A percentile compares a stretch with the other conserved stretches of the same genome.
phyloP scores from a whole-genome alignment of 2,113 vertebrate species.

The Thunnus thynnus region DNA sequence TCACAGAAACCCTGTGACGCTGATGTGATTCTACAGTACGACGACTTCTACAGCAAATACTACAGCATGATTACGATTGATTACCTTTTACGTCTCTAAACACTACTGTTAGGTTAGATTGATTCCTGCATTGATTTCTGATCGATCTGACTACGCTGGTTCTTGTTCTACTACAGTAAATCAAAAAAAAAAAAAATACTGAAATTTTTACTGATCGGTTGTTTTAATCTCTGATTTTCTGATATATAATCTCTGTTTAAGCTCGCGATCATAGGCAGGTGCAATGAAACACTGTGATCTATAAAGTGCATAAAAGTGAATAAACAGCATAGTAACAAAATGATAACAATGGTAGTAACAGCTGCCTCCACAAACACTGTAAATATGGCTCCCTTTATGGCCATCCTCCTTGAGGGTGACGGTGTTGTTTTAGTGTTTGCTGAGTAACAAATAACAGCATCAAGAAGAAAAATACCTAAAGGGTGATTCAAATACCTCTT shows the following conservation, averaged over 20 bases:
- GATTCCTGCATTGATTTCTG: slow-evolving; percentile 15
- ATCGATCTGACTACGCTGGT: slow-evolving; percentile 9
- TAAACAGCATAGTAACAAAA: slow-evolving; percentile 47
- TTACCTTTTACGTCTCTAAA: slow-evolving; percentile 21
- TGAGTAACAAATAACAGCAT: slow-evolving; percentile 50
- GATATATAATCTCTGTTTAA: slow-evolving; percentile 19
- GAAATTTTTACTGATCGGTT: neutral
- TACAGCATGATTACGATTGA: slow-evolving; percentile 24
- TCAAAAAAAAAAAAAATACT: neutral
- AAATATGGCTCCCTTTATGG: slow-evolving; percentile 53
- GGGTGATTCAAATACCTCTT: slow-evolving; percentile 53
- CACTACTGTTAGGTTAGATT: slow-evolving; percentile 5
- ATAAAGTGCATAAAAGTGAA: slow-evolving; percentile 77
- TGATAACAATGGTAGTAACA: slow-evolving; percentile 6
- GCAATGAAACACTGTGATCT: slow-evolving; percentile 52
- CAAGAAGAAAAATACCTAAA: slow-evolving; percentile 62
- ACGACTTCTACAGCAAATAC: slow-evolving; percentile 44
- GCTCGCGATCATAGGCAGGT: slow-evolving; percentile 16
- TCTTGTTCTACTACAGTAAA: slow-evolving; percentile 11
- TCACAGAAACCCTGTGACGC: slow-evolving; percentile 25
- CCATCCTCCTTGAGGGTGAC: slow-evolving; percentile 30
- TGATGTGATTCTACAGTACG: slow-evolving; percentile 39
- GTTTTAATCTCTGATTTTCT: slow-evolving; percentile 13
- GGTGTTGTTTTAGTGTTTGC: slow-evolving; percentile 14
- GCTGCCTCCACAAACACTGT: slow-evolving; percentile 33